Base-by-base conservation (phyloP, 2,888 invertebrate species). In the Caenorhabditis sulstoni region DNA sequence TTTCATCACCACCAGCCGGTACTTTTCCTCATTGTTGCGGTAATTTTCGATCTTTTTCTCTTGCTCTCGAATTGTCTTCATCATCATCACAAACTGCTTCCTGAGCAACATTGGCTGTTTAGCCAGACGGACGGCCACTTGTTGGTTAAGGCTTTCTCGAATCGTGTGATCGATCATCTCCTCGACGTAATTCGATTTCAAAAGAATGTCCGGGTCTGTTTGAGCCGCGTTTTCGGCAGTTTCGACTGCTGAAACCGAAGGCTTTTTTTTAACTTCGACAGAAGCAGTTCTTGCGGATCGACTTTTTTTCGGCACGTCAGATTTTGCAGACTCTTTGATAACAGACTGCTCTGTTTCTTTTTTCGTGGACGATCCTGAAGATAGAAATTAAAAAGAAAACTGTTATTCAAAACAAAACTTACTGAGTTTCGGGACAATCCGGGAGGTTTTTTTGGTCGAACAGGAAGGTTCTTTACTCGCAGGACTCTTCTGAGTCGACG, bases 31-130 rank as follows among this genome's bases (percentile, higher is more conserved):
- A 0, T 22, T 9, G 12, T 12, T 39, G n/a, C 12, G 20, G 12
- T 35, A 55, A 0, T 39, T 45, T 0, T 20, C 9, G 1, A 71
- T 49, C 14, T 22, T 7, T 3, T 22, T 39, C 8, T 57, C 64
- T 47, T 71, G 71, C 4, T 53, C 57, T 29, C 49, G 14, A 11
- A 64, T 57, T 3, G 64, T 50, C 37, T 39, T 47, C 14, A 64
- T n/a, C 71, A 71, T 62, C 16, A 61, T n/a, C 37, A 71, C 4
- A 35, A 64, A 71, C 50, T 57, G 35, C 39, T 57, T 71, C 16
- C 23, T 55, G 1, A 71, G 35, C 1, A 71, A 29, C 55, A 57
- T 9, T 3, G 71, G 71, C 16, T 64, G 62, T 14, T 55, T 57
- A 0, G 41, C 39, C 5, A 71, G 39, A 9, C 71, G 20, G 1